A percentile compares a stretch with the other conserved stretches of the same genome.
Evolutionary conservation across 2,797 vertebrate species (phyloP).

Genomic region (Danio jaintianensis): DNA sequence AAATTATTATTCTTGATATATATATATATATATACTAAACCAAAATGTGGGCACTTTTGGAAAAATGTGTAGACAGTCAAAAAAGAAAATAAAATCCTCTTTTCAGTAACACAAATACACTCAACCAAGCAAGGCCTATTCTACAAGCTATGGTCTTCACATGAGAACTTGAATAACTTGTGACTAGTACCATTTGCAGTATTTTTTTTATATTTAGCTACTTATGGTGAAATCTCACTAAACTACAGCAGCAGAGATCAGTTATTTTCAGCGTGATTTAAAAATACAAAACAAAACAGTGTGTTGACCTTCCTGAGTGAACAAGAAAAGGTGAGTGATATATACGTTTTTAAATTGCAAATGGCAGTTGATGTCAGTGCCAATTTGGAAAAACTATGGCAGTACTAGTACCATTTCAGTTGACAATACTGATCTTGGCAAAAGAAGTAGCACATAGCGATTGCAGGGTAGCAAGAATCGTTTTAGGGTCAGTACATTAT

Average conservation of each 20-base stretch:
- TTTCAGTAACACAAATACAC: conserved; percentile 86
- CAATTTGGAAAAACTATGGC: conserved; percentile 25
- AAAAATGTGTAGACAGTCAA: conserved; percentile 64
- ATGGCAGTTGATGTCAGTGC: conserved; percentile 42
- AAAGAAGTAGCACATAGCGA: conserved; percentile 30
- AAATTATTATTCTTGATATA: too few relatives aligned
- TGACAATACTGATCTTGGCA: conserved; percentile 14
- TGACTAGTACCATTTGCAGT: conserved; percentile 83
- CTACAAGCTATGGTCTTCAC: conserved; percentile 76
- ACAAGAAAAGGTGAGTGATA: conserved; percentile 63
- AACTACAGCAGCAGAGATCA: conserved; percentile 87
- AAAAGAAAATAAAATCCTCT: conserved; percentile 66
- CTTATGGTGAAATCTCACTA: conserved; percentile 29
- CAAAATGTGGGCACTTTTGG: conserved; percentile 77
- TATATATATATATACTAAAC: conserved; percentile 32
- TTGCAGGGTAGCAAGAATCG: conserved; percentile 5
- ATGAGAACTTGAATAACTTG: conserved; percentile 71
- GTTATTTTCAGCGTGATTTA: conserved; percentile 81
- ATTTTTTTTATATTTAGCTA: conserved; percentile 53
- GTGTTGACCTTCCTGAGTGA: conserved; percentile 88
- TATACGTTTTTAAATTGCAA: conserved; percentile 22
- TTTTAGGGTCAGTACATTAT: conserved; percentile 47
- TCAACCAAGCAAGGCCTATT: conserved; percentile 82
- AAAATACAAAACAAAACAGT: conserved; percentile 80
- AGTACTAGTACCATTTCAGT: conserved; percentile 25